These are phyloP conservation scores for Lucifuga dentata DNA, from an alignment of 2,113 vertebrate genomes.

Conservation along the genomic window DNA sequence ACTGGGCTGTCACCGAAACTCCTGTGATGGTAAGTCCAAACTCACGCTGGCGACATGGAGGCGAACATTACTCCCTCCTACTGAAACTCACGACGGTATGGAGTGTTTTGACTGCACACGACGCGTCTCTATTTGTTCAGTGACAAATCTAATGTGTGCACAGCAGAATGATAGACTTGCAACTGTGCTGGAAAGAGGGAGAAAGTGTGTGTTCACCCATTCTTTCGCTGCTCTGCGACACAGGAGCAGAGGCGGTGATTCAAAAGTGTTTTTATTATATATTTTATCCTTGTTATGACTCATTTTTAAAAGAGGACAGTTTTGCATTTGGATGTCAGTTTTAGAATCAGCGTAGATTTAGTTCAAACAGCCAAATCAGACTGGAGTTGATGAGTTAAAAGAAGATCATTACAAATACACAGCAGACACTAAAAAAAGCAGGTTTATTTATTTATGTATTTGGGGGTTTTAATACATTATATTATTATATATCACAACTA, in stretches of 20 bases:
- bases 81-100: conserved; percentile 39
- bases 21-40: conserved; percentile 69
- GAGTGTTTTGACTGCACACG: conserved; percentile 64
- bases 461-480: too few relatives aligned
- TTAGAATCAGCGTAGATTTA: too few relatives aligned
- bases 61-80: conserved; percentile 71
- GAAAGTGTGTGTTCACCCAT: conserved; percentile 5
- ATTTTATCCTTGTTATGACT: too few relatives aligned
- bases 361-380: too few relatives aligned
- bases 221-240: conserved; percentile 13
- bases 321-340: too few relatives aligned
- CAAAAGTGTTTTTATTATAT: too few relatives aligned
- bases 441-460: too few relatives aligned
- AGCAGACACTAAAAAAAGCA: too few relatives aligned
- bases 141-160: conserved; percentile 64
- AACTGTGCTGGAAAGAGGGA: conserved; percentile 33
- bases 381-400: too few relatives aligned
- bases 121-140: conserved; percentile 64
- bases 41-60: conserved; percentile 66
- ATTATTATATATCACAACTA: too few relatives aligned
- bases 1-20: conserved; percentile 79
- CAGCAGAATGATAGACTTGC: conserved; percentile 57
- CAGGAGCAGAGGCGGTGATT: not conserved
- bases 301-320: too few relatives aligned
- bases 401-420: too few relatives aligned